Percentiles rank a stretch among this genome's conserved stretches.
phyloP scores from a whole-genome alignment of 1,140 invertebrate species.

The Tetraneura akinire region DNA sequence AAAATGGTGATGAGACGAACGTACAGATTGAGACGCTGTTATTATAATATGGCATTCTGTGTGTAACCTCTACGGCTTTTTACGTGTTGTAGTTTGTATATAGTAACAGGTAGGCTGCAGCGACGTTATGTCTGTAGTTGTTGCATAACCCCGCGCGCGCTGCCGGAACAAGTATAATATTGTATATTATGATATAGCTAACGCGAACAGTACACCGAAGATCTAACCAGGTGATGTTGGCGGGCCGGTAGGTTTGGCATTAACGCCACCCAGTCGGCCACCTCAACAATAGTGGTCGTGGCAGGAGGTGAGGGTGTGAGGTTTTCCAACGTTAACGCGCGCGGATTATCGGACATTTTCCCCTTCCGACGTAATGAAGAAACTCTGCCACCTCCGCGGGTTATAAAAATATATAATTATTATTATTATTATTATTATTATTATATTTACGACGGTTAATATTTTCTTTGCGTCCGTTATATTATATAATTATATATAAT shows the following conservation, averaged over 20 bases:
- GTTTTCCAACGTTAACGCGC: not conserved
- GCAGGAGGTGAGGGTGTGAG: not conserved
- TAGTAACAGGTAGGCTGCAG: constrained; percentile 11
- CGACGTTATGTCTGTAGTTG: not conserved
- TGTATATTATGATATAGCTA: not conserved
- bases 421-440: too few species aligned
- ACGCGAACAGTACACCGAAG: not conserved
- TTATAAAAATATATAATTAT: not conserved
- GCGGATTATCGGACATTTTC: constrained; percentile 27
- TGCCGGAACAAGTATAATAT: too few species aligned
- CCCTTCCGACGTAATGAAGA: not conserved
- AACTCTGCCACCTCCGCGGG: not conserved
- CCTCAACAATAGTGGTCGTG: not conserved
- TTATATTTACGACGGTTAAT: too few species aligned
- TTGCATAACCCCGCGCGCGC: not conserved
- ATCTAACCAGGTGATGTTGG: too few species aligned
- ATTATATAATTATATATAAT: too few species aligned
- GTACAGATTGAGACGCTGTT: too few species aligned
- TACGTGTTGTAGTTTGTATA: not conserved
- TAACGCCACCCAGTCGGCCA: not conserved
- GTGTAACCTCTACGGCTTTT: not conserved
- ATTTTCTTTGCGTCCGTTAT: too few species aligned
- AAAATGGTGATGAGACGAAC: too few species aligned
- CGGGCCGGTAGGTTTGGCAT: not conserved
- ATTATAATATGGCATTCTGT: too few species aligned